Conservation (phyloP, 2,888 invertebrate genomes). For the Cephalotes varians region DNA sequence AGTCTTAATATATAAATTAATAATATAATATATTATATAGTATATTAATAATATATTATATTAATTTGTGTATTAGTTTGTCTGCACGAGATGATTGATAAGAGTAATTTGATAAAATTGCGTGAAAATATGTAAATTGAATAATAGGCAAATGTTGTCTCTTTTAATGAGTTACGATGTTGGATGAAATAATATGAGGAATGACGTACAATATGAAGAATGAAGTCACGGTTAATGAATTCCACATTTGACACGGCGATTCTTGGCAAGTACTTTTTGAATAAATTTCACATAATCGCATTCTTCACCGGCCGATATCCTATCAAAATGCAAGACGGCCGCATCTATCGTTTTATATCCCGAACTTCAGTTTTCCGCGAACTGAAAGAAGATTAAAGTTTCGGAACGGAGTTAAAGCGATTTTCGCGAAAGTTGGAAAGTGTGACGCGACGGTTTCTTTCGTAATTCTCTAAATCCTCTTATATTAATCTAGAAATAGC, state of each 20-base stretch:
- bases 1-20: not conserved
- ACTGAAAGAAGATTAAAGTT: slow-evolving; percentile 72
- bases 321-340: slow-evolving; percentile 66
- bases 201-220: not conserved
- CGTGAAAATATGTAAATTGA: not conserved
- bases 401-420: slow-evolving; percentile 66
- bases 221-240: slow-evolving; percentile 41
- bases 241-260: slow-evolving; percentile 25
- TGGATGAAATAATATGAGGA: not conserved
- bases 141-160: not conserved
- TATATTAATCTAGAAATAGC: slow-evolving; percentile 55
- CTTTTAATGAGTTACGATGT: not conserved
- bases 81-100: not conserved
- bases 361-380: slow-evolving; percentile 52
- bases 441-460: slow-evolving; percentile 60
- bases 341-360: slow-evolving; percentile 55
- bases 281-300: slow-evolving; percentile 67
- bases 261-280: slow-evolving; percentile 51
- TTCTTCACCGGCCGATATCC: slow-evolving; percentile 62
- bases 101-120: slow-evolving; percentile 13
- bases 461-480: slow-evolving; percentile 63
- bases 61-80: not conserved
- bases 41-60: slow-evolving; percentile 6
- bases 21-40: no score
- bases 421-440: slow-evolving; percentile 65